Evolutionary conservation across 2,113 vertebrate genomes (phyloP).

Genomic region (Eidolon helvum): DNA sequence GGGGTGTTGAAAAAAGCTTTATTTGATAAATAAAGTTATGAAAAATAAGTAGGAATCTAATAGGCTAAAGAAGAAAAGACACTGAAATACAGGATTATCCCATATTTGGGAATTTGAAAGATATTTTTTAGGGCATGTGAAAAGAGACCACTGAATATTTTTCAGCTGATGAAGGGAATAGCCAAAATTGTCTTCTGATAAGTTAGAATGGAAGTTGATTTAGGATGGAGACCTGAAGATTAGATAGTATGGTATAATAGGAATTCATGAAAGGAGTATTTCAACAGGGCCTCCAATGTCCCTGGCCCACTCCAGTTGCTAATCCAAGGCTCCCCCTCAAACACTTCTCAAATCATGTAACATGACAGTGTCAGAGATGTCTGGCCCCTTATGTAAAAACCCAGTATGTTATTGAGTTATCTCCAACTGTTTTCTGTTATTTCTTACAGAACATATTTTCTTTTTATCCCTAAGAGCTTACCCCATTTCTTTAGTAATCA

Average conservation of each 20-base stretch:
- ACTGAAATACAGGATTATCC: neutral
- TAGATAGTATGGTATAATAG: neutral
- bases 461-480: neutral
- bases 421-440: neutral
- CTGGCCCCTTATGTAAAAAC: neutral
- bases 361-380: neutral
- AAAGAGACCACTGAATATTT: neutral
- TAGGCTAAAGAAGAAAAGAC: neutral
- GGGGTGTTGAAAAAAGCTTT: neutral
- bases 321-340: neutral
- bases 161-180: neutral
- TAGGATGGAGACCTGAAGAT: neutral
- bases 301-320: neutral
- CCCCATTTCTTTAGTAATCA: neutral
- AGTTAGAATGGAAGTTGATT: neutral
- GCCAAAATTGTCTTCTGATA: neutral
- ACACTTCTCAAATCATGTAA: neutral
- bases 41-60: neutral
- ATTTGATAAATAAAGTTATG: neutral
- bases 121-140: neutral
- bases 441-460: neutral
- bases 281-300: neutral
- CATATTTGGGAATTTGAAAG: neutral
- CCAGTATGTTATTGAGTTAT: neutral
- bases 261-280: neutral